A percentile compares a stretch with the other conserved stretches of the same genome.
Evolutionary conservation across 1,140 invertebrate species (phyloP).

Genomic region (Teleogryllus occipitalis): DNA sequence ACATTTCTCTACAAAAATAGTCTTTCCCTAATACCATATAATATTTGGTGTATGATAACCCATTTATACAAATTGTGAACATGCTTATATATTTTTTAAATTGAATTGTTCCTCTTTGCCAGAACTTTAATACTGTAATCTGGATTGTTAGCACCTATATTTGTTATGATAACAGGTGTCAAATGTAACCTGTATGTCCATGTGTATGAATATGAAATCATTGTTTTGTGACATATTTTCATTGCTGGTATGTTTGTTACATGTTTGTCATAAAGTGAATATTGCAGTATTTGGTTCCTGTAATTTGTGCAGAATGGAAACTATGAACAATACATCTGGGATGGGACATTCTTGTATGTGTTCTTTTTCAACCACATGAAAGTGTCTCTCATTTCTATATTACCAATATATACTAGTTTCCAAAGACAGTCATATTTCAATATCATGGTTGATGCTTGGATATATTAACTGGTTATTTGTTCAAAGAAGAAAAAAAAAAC

Average conservation of each 20-base stretch:
- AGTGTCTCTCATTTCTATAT: neutral
- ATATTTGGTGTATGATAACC: neutral
- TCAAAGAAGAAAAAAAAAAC: neutral
- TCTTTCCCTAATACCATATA: neutral
- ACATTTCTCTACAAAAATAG: neutral
- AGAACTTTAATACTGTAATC: slow-evolving; percentile 5
- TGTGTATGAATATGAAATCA: neutral
- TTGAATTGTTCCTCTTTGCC: neutral
- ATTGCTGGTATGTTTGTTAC: slow-evolving; percentile 1
- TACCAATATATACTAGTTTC: neutral
- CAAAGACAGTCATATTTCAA: neutral
- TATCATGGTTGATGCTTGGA: neutral
- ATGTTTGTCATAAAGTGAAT: neutral
- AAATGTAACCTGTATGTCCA: neutral
- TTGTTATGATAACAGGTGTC: neutral
- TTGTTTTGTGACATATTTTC: neutral
- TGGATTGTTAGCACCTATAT: neutral
- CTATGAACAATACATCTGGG: slow-evolving; percentile 2
- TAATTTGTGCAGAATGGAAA: neutral
- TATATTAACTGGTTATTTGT: neutral
- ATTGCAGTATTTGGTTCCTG: neutral
- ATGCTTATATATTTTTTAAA: neutral
- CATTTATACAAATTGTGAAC: slow-evolving; percentile 5
- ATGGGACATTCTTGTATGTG: neutral
- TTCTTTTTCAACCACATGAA: neutral